These are phyloP conservation scores for Pseudomugil tenellus DNA, from an alignment of 2,797 vertebrate genomes.

Conservation along the genomic window DNA sequence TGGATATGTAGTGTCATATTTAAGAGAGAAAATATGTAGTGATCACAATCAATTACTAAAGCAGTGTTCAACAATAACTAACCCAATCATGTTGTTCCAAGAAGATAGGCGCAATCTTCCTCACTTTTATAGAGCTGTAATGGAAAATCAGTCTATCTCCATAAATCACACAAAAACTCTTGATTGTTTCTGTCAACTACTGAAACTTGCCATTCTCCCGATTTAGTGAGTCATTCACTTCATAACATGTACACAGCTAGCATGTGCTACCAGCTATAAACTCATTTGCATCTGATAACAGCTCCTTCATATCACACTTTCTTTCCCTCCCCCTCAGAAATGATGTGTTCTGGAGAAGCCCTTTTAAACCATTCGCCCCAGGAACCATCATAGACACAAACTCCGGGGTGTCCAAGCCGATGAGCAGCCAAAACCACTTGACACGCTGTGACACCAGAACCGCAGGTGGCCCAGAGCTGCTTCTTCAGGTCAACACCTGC, in stretches of 20 bases:
- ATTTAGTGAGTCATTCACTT: not conserved
- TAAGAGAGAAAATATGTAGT: too few relatives aligned
- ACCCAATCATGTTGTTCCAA: not conserved
- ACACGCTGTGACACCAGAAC: slow-evolving; percentile 93
- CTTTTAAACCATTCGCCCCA: slow-evolving; percentile 93
- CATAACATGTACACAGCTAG: not conserved
- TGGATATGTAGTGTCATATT: too few relatives aligned
- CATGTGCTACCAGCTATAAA: not conserved
- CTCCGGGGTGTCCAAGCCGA: slow-evolving; percentile 87
- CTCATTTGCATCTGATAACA: not conserved
- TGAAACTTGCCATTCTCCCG: not conserved
- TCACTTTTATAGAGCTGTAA: not conserved
- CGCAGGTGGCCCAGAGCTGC: slow-evolving; percentile 87
- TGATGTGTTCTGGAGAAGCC: slow-evolving; percentile 82
- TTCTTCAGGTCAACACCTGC: slow-evolving; percentile 87
- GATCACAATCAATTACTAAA: not conserved
- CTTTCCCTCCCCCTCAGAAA: slow-evolving; percentile 78
- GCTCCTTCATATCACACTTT: not conserved
- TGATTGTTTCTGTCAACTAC: not conserved
- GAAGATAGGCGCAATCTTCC: not conserved
- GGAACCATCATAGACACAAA: slow-evolving; percentile 92
- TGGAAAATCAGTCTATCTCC: not conserved
- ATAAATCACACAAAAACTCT: not conserved
- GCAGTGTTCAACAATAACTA: not conserved
- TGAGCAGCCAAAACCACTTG: slow-evolving; percentile 90